Conservation (phyloP, 2,113 vertebrate genomes). For the Noctilio leporinus region DNA sequence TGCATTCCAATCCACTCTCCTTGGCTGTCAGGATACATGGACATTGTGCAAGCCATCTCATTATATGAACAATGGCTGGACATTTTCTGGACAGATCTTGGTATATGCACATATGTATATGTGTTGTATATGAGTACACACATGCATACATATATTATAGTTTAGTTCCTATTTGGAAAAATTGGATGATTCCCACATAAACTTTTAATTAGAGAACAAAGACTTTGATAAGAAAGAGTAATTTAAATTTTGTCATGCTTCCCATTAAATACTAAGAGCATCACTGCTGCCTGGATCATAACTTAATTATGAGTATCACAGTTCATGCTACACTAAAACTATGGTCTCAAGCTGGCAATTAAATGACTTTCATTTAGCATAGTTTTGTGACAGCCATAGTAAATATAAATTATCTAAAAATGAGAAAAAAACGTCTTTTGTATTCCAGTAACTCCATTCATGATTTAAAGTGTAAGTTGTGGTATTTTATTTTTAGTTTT, state of each 20-base stretch:
- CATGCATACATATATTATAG: not conserved
- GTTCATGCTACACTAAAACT: not conserved
- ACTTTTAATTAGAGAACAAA: not conserved
- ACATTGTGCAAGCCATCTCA: too few species aligned
- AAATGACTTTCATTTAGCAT: constrained; percentile 5
- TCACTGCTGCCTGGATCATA: not conserved
- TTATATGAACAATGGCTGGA: too few species aligned
- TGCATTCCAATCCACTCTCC: too few species aligned
- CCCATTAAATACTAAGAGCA: not conserved
- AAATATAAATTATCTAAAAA: not conserved
- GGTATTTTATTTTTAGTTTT: not conserved
- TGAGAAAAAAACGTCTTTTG: not conserved
- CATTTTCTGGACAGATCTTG: too few species aligned
- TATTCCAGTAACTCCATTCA: not conserved
- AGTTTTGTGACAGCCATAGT: not conserved
- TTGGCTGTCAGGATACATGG: too few species aligned
- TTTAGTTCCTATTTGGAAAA: constrained; percentile 5
- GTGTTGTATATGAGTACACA: not conserved
- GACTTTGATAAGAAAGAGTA: not conserved
- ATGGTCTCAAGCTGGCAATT: not conserved
- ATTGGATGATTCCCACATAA: not conserved
- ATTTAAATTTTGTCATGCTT: constrained; percentile 30
- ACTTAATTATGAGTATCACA: not conserved
- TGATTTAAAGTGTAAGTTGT: not conserved
- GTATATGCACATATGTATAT: not conserved